Evolutionary conservation across 2,888 invertebrate species (phyloP), one percentile per base, ranked within the genome.

Genomic region (Hermodice carunculata): DNA sequence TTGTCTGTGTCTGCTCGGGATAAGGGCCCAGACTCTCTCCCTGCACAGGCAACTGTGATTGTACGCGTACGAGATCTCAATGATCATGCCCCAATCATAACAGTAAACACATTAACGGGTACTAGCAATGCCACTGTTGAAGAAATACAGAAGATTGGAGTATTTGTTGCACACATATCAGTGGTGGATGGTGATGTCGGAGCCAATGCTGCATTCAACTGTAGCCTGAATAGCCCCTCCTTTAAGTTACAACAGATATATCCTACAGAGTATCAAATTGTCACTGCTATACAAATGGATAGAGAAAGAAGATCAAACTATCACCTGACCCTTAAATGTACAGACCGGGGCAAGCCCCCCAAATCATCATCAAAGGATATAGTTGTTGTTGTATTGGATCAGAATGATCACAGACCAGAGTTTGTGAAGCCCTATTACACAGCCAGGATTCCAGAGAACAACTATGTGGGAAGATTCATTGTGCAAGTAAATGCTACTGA

Each of bases 31-130:
- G 71, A 72, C 42, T 52, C 66, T 1, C 49, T 72, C 28, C 56
- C 71, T 1, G 56, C 68, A n/a, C 71, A 73, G 31, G 61, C 61
- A 26, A 63, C 67, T 2, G 76, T 79, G 6, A 66, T 69, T 6
- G 42, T 60, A n/a, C 52, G 59, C 53, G 28, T 71, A 58, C 52
- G 67, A 62, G 80, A 81, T 59, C 74, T 78, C 22, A 75, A 78
- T 61, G 81, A 81, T 57, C 58, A 73, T 52, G 65, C 66, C 1
- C 73, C 73, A 5, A 32, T 64, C 40, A 63, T 73, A 11, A 64
- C 59, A 11, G 61, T 73, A 11, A 71, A 71, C 57, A 73, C 71
- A 17, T 48, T 72, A 28, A 59, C 67, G 29, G 57, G n/a, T n/a
- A 48, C 49, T 5, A 52, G 52, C 29, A 32, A 29, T 8, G 61